A percentile compares a stretch with the other conserved stretches of the same genome.
phyloP scores from a whole-genome alignment of 2,888 invertebrate genomes.

The Eupsilia transversa region DNA sequence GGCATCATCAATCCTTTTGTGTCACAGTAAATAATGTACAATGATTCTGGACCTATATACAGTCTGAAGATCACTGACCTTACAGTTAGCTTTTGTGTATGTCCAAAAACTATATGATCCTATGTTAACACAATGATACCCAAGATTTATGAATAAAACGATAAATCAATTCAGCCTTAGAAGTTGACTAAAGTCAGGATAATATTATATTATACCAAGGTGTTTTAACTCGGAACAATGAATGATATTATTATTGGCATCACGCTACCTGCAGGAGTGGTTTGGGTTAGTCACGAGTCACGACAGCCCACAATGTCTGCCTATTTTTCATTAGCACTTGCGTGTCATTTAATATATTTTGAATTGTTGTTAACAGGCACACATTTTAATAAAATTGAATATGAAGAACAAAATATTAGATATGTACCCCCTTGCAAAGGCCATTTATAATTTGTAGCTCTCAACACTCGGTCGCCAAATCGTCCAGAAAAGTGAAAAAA shows the following conservation, averaged over 20 bases:
- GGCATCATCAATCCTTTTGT: neutral
- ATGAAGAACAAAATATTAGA: neutral
- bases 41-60: no score
- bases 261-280: constrained; percentile 80
- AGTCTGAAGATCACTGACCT: constrained; percentile 1
- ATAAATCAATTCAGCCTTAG: neutral
- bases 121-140: constrained; percentile 4
- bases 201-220: constrained; percentile 39
- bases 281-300: constrained; percentile 72
- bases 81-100: constrained; percentile 11
- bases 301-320: constrained; percentile 52
- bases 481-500: neutral
- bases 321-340: constrained; percentile 57
- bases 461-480: neutral
- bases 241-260: constrained; percentile 67
- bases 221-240: constrained; percentile 55
- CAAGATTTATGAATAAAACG: constrained; percentile 16
- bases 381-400: constrained; percentile 9
- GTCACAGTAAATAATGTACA: neutral
- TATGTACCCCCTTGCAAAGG: neutral
- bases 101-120: neutral
- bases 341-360: constrained; percentile 52
- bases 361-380: neutral
- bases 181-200: constrained; percentile 30
- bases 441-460: neutral